These are phyloP conservation scores for Plecotus auritus DNA, from an alignment of 2,113 vertebrate genomes.

Conservation along the genomic window DNA sequence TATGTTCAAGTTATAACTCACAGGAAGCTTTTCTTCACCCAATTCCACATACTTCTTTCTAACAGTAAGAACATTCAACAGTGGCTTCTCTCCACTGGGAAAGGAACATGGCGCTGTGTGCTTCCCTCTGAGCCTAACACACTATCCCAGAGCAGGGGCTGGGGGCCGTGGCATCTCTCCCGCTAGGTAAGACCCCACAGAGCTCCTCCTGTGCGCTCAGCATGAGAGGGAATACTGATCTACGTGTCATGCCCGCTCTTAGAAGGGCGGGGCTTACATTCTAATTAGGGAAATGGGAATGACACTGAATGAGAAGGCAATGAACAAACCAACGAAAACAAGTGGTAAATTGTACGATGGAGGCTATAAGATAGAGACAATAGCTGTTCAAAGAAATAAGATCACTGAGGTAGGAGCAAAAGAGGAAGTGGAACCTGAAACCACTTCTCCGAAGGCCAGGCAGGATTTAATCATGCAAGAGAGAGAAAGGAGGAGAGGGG, in stretches of 20 bases:
- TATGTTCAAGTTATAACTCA: neutral
- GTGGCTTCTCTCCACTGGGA: neutral
- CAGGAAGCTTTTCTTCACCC: neutral
- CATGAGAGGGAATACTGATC: neutral
- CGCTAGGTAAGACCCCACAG: neutral
- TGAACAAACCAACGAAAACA: neutral
- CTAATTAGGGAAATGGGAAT: neutral
- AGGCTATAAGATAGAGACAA: neutral
- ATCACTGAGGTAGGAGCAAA: neutral
- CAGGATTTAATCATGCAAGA: neutral
- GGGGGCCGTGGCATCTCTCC: neutral
- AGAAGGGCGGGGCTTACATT: neutral
- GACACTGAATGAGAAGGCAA: neutral
- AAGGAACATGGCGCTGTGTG: neutral
- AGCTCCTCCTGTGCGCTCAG: neutral
- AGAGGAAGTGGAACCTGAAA: neutral
- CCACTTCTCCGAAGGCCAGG: neutral
- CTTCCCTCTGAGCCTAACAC: neutral
- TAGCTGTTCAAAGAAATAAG: neutral
- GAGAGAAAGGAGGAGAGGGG: neutral
- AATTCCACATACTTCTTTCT: neutral
- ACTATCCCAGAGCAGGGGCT: neutral
- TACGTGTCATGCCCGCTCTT: neutral
- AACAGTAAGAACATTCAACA: neutral
- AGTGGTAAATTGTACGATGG: neutral